Evolutionary conservation across 2,797 vertebrate species (phyloP), one percentile per base, ranked within the genome.

Genomic region (Sebastes wilsoni): DNA sequence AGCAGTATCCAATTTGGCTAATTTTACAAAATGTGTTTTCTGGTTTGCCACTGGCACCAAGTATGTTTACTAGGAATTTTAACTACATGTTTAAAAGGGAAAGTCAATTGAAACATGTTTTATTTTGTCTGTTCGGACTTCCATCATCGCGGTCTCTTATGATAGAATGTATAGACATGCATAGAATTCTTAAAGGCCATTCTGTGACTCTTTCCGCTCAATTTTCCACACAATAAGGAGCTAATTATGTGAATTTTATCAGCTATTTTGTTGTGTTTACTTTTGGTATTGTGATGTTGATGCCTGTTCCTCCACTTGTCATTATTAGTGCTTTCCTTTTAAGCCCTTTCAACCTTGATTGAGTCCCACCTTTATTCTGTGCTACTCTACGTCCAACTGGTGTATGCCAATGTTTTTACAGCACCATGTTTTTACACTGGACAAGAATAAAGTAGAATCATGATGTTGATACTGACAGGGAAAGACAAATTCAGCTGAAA

Each of bases 231-330:
- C 42, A 59, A 4, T 54, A 13, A 89, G 68, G 36, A 87, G 66
- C 16, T 75, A 75, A 82, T 78, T 66, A 81, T 86, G 87, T 92
- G 82, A 89, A 86, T 86, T 88, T 84, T 76, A 83, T 87, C 61
- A 60, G 42, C 28, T 67, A 69, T 25, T 77, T 83, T 85, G n/a
- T 81, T 83, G 80, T 77, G 74, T 83, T 92, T 87, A 84, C 66
- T 88, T 90, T 91, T 92, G 90, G 82, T 89, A 91, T 87, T 28
- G 83, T 89, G 82, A 85, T 88, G 70, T 87, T 75, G 74, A 78
- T 77, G 72, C 79, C 86, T 38, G 60, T 78, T 77, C 80, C 25
- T 77, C 11, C 82, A 56, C 16, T 62, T 70, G 1, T 56, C 14
- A 20, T 30, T 72, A 77, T 71, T 49, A 34, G 73, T 79, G 70